Evolutionary conservation across 2,113 vertebrate genomes (phyloP), one percentile per base, ranked within the genome.

Genomic region (Plectropomus leopardus): DNA sequence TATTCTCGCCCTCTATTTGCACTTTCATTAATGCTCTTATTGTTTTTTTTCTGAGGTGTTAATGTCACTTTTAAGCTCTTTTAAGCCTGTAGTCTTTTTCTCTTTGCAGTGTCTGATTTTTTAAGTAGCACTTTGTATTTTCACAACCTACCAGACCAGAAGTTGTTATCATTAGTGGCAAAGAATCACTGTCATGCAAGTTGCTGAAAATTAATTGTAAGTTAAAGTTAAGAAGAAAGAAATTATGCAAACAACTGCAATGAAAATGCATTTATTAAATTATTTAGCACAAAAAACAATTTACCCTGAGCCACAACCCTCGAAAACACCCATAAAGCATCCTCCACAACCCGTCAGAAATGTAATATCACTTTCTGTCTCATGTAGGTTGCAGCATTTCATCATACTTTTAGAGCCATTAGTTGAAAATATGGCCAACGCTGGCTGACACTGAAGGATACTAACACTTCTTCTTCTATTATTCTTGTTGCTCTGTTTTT

Each of bases 401-500:
- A 47, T 82, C 57, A 69, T 14, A 69, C 57, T 59, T 74, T 8
- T 54, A 8, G 0, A 0, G 53, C 36, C 68, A 47, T 66, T 58
- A 79, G 30, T 36, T 51, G 11, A 54, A 66, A 45, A 72, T 45
- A 72, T 72, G 54, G 7, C 65, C 53, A 23, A 44, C 59, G 23
- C 42, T 17, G 1, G 45, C 64, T 79, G 68, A 77, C 2, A 48
- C 65, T 81, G 57, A 83, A 23, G 57, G 57, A 72, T 45, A 40
- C 17, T 5, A 40, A 45, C 44, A 59, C 57, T 53, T 79, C 50
- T 23, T 30, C 71, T 13, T 30, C 30, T 7, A 61, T 77, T 83
- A 77, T 44, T 77, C 58, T 77, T 54, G 34, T 64, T 73, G 57
- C 82, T 80, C 9, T 47, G 3, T 58, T 73, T n/a, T 64, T 34